Evolutionary conservation across 1,140 invertebrate genomes (phyloP), one percentile per base, ranked within the genome.

Genomic region (Meteorus sp.): DNA sequence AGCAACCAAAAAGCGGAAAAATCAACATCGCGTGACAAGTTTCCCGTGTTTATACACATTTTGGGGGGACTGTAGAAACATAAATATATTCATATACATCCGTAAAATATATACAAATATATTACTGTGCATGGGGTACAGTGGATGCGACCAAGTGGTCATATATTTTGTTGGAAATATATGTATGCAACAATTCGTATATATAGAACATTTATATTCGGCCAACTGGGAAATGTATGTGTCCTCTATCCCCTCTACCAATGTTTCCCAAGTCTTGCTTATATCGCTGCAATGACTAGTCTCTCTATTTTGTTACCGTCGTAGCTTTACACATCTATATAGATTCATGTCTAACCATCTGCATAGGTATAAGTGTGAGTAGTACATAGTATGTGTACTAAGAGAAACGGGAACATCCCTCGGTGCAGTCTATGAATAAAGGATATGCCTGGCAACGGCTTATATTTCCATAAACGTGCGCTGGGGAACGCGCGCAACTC

Each of bases 391-490:
- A n/a, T n/a, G n/a, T n/a, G 31, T 23, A 5, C 51, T 31, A 41
- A n/a, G 20, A 22, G 20, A 41, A 8, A 39, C 27, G 25, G 35
- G 27, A 35, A 35, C 25, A 44, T 53, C 41, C 13, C 43, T 17
- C 19, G 27, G 27, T 23, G 27, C 20, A 33, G 37, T 13, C 56
- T 56, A 63, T 62, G 56, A 62, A 62, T 62, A 62, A 62, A 56
- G 56, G 48, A 62, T 62, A 44, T 25, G 41, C 19, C 23, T 31
- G 23, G 55, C 55, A 58, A 54, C 48, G 55, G 58, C 41, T 62
- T 62, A 57, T 58, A 62, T 62, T 62, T 62, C 55, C 60, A 62
- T 62, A 62, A 62, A 62, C 45, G 60, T 57, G 33, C 60, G 25
- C 48, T 7, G 17, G 60, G 60, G 60, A 62, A 51, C 23, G 17